A percentile compares a stretch with the other conserved stretches of the same genome.
phyloP scores from a whole-genome alignment of 1,140 invertebrate genomes.

The Cardiocondyla obscurior region DNA sequence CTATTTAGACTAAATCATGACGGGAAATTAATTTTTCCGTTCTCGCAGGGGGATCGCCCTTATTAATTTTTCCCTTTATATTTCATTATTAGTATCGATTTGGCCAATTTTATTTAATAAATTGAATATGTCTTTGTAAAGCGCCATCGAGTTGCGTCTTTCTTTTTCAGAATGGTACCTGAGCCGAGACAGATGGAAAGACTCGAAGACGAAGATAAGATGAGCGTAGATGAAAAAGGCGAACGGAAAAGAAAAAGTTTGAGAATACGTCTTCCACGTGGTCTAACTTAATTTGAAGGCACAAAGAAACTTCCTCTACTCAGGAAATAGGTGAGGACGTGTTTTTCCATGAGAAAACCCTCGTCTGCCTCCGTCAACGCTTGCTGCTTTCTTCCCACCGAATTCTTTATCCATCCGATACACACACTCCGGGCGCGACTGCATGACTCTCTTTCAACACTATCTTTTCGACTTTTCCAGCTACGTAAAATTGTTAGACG shows the following conservation, averaged over 20 bases:
- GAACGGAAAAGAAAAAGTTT: constrained; percentile 55
- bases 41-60: neutral
- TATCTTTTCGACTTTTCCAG: neutral
- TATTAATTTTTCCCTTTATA: neutral
- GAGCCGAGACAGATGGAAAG: neutral
- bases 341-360: constrained; percentile 64
- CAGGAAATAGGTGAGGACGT: constrained; percentile 67
- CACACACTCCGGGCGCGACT: neutral
- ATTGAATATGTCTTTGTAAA: constrained; percentile 4
- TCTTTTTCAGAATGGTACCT: neutral
- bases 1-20: neutral
- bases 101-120: neutral
- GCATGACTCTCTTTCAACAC: neutral
- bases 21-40: neutral
- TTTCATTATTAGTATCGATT: neutral
- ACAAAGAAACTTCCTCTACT: constrained; percentile 68
- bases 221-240: constrained; percentile 29
- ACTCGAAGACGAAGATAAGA: constrained; percentile 46
- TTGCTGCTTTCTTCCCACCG: neutral
- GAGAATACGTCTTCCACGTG: constrained; percentile 60
- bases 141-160: neutral
- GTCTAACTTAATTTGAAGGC: constrained; percentile 72
- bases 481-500: neutral
- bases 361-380: constrained; percentile 51
- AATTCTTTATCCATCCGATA: constrained; percentile 30